Conservation (phyloP, 2,797 vertebrate species). For the Acridotheres tristis region DNA sequence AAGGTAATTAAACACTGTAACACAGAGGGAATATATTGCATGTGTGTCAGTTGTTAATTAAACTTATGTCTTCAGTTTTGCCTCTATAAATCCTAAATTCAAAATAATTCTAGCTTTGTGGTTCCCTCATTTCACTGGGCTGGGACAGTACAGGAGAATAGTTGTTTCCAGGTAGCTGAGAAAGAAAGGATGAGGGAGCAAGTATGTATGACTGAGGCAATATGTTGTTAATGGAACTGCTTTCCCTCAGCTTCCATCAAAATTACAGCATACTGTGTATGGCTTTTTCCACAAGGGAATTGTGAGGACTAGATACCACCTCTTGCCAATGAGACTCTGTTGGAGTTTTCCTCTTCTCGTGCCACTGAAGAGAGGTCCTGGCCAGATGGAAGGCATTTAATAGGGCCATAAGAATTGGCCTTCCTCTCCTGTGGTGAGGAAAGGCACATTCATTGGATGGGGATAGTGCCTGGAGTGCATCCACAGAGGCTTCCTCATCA, state of each 20-base stretch:
- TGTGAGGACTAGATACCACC: background rate
- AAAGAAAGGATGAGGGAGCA: background rate
- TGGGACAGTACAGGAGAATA: background rate
- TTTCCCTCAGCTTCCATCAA: background rate
- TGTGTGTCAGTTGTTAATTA: background rate
- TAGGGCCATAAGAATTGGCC: background rate
- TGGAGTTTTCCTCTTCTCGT: background rate
- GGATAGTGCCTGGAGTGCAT: background rate
- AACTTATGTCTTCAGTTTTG: background rate
- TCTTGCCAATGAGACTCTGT: background rate
- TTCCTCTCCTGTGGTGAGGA: background rate
- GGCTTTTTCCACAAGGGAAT: background rate
- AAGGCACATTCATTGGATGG: background rate
- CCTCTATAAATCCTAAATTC: background rate
- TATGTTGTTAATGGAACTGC: background rate
- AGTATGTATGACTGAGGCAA: background rate
- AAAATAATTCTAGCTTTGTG: background rate
- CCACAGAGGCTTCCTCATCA: background rate
- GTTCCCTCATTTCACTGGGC: background rate
- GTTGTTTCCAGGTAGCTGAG: background rate
- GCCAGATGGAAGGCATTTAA: background rate
- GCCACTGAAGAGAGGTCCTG: background rate
- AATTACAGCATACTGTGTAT: rapidly evolving
- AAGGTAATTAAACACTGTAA: background rate
- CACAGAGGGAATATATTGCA: background rate